Evolutionary conservation across 2,113 vertebrate genomes (phyloP), one percentile per base, ranked within the genome.

Genomic region (Brachypteracias leptosomus): DNA sequence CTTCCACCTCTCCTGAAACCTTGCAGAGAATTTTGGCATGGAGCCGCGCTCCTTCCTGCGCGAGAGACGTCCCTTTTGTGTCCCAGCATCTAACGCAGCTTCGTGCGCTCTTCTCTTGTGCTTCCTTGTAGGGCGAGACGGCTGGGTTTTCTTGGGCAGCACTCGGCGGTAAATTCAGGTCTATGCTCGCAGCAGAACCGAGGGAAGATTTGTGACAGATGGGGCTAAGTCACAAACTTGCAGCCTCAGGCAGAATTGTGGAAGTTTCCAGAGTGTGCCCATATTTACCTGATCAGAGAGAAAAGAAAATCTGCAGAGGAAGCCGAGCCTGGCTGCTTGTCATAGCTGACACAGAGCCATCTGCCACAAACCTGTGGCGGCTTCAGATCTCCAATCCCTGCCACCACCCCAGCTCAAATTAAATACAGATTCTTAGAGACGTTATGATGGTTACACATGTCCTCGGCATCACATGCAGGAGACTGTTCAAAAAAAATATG

Each of bases 271-370:
- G 98, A 98, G 98, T 98, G 98, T 98, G 98, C 98, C 98, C 98
- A 98, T 98, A 99, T 99, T 99, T 99, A 99, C 99, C 99, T 99
- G 99, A 99, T 99, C 98, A 98, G 98, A 98, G 98, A 98, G 97
- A 98, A 98, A 97, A 98, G 98, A 98, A 98, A 98, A 98, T 98
- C 98, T 98, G 98, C 98, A 98, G 98, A 99, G 98, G 98, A 99
- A 99, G 98, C 98, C 95, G 97, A 98, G 98, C 98, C 98, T 98
- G 99, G 98, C 98, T 98, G 98, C 98, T 98, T 99, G 98, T 99
- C 99, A 99, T 99, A 98, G 98, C 99, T 98, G 99, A 99, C 98
- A 99, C 98, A 97, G 98, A 98, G 98, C 99, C 99, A 99, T 99
- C 99, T 99, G 99, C 99, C 98, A 98, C 98, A 99, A 99, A 99